Conservation (phyloP, 2,888 invertebrate species). For the Ashinkailepas kermadecensis region DNA sequence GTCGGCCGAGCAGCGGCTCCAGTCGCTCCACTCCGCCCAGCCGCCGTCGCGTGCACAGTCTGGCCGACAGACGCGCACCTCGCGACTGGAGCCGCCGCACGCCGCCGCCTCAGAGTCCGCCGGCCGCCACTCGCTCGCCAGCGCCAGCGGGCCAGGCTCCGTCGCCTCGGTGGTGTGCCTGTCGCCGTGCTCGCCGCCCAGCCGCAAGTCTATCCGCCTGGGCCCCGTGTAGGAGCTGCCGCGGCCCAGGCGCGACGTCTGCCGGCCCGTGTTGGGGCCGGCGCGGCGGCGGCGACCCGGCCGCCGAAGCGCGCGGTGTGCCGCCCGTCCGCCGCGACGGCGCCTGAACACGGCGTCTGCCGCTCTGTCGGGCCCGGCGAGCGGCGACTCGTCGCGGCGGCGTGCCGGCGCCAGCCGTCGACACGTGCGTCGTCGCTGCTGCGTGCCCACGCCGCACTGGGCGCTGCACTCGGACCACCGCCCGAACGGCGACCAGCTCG, state of each 20-base stretch:
- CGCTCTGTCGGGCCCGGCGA: neutral
- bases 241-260: too few relatives aligned
- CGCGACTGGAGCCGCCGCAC: slow-evolving; percentile 8
- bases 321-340: neutral
- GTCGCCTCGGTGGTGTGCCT: too few relatives aligned
- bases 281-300: neutral
- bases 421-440: neutral
- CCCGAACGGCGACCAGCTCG: neutral
- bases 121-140: neutral
- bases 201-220: neutral
- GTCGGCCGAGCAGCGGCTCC: slow-evolving; percentile 7
- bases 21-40: slow-evolving; percentile 11
- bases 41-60: neutral
- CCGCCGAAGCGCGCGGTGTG: neutral
- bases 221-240: neutral
- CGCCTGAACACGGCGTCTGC: neutral
- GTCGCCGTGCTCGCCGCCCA: neutral
- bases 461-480: neutral
- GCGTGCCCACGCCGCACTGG: slow-evolving; percentile 13
- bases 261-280: neutral
- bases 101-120: too few relatives aligned
- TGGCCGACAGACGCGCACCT: neutral
- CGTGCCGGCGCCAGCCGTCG: neutral
- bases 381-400: neutral
- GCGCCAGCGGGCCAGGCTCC: neutral